Evolutionary conservation across 2,888 invertebrate species (phyloP).

Genomic region (Chloromyia formosa): DNA sequence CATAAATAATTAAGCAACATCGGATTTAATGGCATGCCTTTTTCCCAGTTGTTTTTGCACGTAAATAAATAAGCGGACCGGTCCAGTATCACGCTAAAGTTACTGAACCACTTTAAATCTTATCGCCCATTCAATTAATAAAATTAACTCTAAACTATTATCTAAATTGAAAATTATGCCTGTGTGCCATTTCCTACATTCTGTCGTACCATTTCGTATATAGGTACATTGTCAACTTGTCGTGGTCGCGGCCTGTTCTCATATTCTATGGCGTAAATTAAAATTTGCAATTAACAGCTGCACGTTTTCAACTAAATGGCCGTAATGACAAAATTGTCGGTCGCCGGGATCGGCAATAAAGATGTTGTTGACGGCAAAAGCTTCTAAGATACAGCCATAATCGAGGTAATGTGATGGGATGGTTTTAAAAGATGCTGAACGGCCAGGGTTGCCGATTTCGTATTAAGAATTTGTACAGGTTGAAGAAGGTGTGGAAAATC

Average conservation of each 20-base stretch:
- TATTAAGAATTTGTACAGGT: no score
- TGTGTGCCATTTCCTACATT: conserved; percentile 8
- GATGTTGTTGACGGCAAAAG: conserved; percentile 11
- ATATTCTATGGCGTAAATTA: conserved; percentile 28
- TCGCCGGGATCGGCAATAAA: conserved; percentile 11
- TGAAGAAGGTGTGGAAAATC: no score
- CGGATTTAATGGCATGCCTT: no score
- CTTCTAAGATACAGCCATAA: not conserved
- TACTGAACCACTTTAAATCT: conserved; percentile 29
- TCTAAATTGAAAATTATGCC: conserved; percentile 37
- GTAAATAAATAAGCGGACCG: no score
- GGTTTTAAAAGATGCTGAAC: no score
- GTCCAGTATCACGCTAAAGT: not conserved
- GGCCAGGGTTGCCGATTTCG: no score
- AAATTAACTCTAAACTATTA: conserved; percentile 31
- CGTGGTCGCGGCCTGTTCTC: not conserved
- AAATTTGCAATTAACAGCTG: conserved; percentile 36
- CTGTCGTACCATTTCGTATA: conserved; percentile 10
- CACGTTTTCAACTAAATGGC: conserved; percentile 15
- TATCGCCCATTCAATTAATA: conserved; percentile 27
- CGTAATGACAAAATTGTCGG: conserved; percentile 33
- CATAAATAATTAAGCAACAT: no score
- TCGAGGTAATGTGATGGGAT: not conserved
- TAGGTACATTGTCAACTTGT: conserved; percentile 10
- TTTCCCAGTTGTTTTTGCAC: no score